A percentile compares a stretch with the other conserved stretches of the same genome.
These are phyloP conservation scores for Luperina testacea DNA, from an alignment of 2,888 invertebrate species.

Conservation along the genomic window DNA sequence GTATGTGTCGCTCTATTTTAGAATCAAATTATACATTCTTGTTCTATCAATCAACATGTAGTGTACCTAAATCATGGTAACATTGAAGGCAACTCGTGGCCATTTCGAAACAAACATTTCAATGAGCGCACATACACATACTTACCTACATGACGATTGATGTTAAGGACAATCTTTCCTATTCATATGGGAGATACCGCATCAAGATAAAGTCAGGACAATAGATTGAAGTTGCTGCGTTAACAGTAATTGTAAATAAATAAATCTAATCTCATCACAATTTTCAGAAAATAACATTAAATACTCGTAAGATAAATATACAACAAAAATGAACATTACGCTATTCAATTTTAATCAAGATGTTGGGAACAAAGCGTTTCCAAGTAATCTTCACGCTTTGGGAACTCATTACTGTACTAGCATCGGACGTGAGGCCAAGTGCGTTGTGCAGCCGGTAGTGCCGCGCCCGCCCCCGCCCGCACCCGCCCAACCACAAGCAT, in stretches of 20 bases:
- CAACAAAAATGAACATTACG: constrained; percentile 72
- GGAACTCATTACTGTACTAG: constrained; percentile 73
- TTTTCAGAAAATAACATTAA: constrained; percentile 65
- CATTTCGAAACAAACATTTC: constrained; percentile 46
- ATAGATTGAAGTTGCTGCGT: constrained; percentile 59
- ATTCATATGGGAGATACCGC: constrained; percentile 60
- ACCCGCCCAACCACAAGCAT: constrained; percentile 59
- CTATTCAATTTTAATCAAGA: constrained; percentile 77
- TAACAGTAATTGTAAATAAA: constrained; percentile 67
- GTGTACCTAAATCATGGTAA: constrained; percentile 29
- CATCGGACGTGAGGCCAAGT: constrained; percentile 71
- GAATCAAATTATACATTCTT: constrained; percentile 18
- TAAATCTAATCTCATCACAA: constrained; percentile 66
- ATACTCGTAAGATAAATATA: constrained; percentile 64
- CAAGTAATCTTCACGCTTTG: constrained; percentile 73
- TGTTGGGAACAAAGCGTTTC: constrained; percentile 75
- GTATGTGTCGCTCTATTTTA: constrained; percentile 19
- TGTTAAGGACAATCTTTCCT: constrained; percentile 63
- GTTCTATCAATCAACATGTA: constrained; percentile 32
- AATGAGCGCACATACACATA: constrained; percentile 29
- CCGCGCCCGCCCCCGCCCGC: constrained; percentile 23
- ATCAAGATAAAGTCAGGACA: constrained; percentile 55
- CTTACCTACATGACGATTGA: constrained; percentile 37
- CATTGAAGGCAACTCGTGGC: constrained; percentile 36
- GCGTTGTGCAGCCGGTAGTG: constrained; percentile 47